phyloP scores from a whole-genome alignment of 1,140 invertebrate species.

The Phocides pigmalion region DNA sequence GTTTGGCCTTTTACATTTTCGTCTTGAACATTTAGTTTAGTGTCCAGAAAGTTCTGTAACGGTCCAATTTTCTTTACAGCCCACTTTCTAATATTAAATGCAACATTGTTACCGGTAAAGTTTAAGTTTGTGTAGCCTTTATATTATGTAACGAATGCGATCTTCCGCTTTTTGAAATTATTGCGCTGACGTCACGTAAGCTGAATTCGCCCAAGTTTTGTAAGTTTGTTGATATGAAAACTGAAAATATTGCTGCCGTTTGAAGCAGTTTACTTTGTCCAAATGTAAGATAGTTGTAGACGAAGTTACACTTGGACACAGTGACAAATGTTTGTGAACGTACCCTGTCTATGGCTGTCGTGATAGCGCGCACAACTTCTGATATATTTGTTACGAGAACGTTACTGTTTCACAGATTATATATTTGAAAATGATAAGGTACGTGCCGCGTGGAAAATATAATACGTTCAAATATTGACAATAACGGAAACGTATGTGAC shows the following conservation, averaged over 20 bases:
- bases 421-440: constrained; percentile 16
- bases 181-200: constrained; percentile 56
- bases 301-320: constrained; percentile 64
- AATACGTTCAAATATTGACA: neutral
- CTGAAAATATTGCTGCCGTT: constrained; percentile 62
- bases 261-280: constrained; percentile 54
- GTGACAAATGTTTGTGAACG: constrained; percentile 62
- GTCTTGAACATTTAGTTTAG: neutral
- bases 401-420: constrained; percentile 8
- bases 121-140: constrained; percentile 17
- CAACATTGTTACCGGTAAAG: constrained; percentile 24
- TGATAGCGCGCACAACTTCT: constrained; percentile 32
- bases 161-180: constrained; percentile 48
- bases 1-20: neutral
- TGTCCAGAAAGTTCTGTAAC: neutral
- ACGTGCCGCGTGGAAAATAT: constrained; percentile 11
- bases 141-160: constrained; percentile 33
- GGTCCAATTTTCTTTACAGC: constrained; percentile 5
- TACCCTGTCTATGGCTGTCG: constrained; percentile 24
- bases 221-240: constrained; percentile 63
- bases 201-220: constrained; percentile 53
- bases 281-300: constrained; percentile 54
- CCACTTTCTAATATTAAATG: constrained; percentile 12
- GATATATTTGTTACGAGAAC: constrained; percentile 21
- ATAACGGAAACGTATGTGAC: neutral